A percentile compares a stretch with the other conserved stretches of the same genome.
phyloP scores from a whole-genome alignment of 2,797 vertebrate species.

The Galagoides demidoff region DNA sequence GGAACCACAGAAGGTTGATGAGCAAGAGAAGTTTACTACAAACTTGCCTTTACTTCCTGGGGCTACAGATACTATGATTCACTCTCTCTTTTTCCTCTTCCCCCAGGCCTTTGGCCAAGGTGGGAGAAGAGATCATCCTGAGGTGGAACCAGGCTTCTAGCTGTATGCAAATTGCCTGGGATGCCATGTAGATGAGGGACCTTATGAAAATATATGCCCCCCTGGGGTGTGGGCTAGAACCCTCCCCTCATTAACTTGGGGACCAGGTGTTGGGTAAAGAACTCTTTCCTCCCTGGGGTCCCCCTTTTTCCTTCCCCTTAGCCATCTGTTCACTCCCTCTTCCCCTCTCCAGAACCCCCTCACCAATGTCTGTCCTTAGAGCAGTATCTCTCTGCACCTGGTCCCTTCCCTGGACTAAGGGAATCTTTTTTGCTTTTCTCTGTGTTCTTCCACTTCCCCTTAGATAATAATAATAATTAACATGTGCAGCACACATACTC shows the following conservation, averaged over 20 bases:
- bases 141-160: neutral
- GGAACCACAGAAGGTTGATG: neutral
- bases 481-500: neutral
- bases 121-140: neutral
- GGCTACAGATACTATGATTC: neutral
- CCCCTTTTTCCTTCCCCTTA: neutral
- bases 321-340: neutral
- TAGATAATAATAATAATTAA: neutral
- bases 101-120: neutral
- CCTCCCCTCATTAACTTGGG: conserved; percentile 28
- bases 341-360: neutral
- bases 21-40: neutral
- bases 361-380: neutral
- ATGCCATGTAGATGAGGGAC: neutral
- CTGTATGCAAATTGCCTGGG: conserved; percentile 15
- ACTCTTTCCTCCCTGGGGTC: neutral
- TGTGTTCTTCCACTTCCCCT: neutral
- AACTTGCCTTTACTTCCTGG: neutral
- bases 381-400: neutral
- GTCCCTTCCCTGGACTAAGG: neutral
- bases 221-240: neutral
- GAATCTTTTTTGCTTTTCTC: neutral
- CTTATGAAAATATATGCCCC: conserved; percentile 50
- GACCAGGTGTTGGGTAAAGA: conserved; percentile 33
- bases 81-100: neutral